Base-by-base conservation (phyloP, 2,113 vertebrate species). In the Phrynocephalus versicolor region DNA sequence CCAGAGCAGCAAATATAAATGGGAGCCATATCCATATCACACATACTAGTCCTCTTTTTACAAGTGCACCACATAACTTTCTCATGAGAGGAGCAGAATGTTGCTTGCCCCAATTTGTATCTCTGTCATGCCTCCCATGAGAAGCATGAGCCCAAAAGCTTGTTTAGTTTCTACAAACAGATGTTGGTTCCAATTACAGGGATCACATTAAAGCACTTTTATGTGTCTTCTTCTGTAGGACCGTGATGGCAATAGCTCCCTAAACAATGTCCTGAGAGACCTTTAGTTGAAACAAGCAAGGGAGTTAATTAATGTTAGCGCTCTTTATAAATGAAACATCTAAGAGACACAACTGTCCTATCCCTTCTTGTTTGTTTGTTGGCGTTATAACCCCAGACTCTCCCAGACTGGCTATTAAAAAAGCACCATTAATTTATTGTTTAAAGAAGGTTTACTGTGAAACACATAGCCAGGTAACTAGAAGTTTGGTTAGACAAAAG, bases 271-370 rank as follows among this genome's bases (percentile, higher is more conserved):
- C 70, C 72, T 27, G 1, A 73, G 84, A 85, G 84, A 81, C 8
- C 33, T 82, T 92, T 89, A 14, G 41, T 72, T 79, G 81, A 35
- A 62, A 70, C 25, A 82, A 87, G 0, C 2, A 83, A 88, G 84
- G 65, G 4, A 14, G 69, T 86, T 86, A 64, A 64, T 39, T 45
- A 81, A 8, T 82, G 35, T 25, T 83, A 14, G 35, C 0, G 67
- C 88, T 93, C 16, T 88, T 87, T 88, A 87, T 87, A 85, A 88
- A 82, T 85, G 78, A 85, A 89, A 74, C 77, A 72, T 89, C 62
- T 84, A 57, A 15, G 37, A 60, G 15, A 57, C 41, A 86, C 84
- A 30, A 88, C 86, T 64, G 35, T 30, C 58, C 39, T 33, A 41
- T 87, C 74, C 85, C 60, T 33, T 85, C 55, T 86, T 33, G 85